phyloP scores from a whole-genome alignment of 2,797 vertebrate species.

The Falco berigora region DNA sequence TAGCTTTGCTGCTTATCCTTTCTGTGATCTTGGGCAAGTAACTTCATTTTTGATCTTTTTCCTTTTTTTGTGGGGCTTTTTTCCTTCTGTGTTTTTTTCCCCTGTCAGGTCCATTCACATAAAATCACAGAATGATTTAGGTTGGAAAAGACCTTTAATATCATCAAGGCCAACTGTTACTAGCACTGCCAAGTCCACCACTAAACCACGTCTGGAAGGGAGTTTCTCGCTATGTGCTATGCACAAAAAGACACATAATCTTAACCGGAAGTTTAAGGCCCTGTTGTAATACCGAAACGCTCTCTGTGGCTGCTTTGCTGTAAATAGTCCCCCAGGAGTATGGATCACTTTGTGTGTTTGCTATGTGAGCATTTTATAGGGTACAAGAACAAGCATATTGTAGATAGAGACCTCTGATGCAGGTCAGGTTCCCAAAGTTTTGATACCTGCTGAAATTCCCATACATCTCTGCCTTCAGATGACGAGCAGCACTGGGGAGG shows the following conservation, averaged over 20 bases:
- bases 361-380: not conserved
- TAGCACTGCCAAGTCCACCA: too few species aligned
- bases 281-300: not conserved
- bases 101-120: not conserved
- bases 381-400: not conserved
- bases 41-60: not conserved
- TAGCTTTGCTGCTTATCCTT: not conserved
- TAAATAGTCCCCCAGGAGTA: not conserved
- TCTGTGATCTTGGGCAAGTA: not conserved
- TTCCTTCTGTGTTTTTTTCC: not conserved
- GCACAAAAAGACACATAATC: not conserved
- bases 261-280: not conserved
- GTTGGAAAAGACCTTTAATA: too few species aligned
- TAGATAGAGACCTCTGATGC: not conserved
- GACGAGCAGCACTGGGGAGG: accelerated
- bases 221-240: not conserved
- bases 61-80: not conserved
- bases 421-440: not conserved
- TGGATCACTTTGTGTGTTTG: not conserved
- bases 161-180: too few species aligned
- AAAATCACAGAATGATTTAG: too few species aligned
- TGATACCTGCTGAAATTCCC: not conserved
- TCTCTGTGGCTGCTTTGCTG: not conserved
- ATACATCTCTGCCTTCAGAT: not conserved
- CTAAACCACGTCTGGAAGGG: not conserved